phyloP scores from a whole-genome alignment of 2,888 invertebrate species.

The Microctonus aethiopoides region DNA sequence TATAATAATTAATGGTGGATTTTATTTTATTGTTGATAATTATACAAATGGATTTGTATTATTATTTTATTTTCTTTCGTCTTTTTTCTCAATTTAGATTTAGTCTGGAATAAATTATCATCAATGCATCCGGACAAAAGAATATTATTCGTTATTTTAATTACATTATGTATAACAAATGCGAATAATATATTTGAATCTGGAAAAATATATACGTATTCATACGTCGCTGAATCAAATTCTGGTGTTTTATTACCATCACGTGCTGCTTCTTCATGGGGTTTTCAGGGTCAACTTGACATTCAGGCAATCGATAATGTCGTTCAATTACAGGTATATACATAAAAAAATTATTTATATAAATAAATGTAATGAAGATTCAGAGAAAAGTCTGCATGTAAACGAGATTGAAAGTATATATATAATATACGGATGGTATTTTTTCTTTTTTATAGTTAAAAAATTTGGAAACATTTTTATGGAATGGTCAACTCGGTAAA shows the following conservation, averaged over 20 bases:
- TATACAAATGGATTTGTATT: neutral
- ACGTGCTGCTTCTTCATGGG: slow-evolving; percentile 60
- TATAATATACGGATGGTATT: neutral
- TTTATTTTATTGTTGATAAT: neutral
- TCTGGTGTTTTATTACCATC: slow-evolving; percentile 60
- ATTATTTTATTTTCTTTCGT: neutral
- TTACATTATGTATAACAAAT: slow-evolving; percentile 11
- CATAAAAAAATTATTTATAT: slow-evolving; percentile 2
- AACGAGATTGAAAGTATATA: neutral
- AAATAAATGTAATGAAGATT: neutral
- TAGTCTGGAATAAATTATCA: neutral
- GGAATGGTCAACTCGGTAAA: slow-evolving; percentile 53
- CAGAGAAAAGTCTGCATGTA: too few relatives aligned
- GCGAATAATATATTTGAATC: slow-evolving; percentile 51
- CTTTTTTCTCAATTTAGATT: slow-evolving; percentile 2
- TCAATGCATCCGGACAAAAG: slow-evolving; percentile 1
- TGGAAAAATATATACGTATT: slow-evolving; percentile 59
- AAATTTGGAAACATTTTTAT: slow-evolving; percentile 52
- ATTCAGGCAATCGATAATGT: slow-evolving; percentile 51
- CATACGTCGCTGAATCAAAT: slow-evolving; percentile 58
- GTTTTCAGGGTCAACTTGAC: slow-evolving; percentile 54
- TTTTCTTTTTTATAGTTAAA: slow-evolving; percentile 50
- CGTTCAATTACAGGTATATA: slow-evolving; percentile 55
- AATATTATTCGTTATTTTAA: slow-evolving; percentile 24
- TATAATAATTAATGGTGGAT: neutral